These are phyloP conservation scores for Bergia puertoricense DNA, from an alignment of 92 coral and sea anemone species.

Conservation along the genomic window DNA sequence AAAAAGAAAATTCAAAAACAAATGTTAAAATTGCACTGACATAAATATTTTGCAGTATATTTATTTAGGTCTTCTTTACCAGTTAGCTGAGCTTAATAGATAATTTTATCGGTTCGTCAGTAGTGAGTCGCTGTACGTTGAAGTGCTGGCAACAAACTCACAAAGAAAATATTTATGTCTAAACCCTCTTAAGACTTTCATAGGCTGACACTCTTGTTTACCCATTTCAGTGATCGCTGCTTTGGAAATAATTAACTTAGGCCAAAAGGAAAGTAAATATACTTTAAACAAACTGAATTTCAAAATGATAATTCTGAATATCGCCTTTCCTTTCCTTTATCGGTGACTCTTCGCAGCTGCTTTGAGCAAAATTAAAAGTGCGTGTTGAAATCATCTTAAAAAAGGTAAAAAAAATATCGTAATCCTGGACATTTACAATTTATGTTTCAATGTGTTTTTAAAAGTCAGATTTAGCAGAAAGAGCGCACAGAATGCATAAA, in stretches of 20 bases:
- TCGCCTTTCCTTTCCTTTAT: neutral
- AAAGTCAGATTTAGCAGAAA: too few species aligned
- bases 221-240: neutral
- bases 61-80: too few species aligned
- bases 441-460: too few species aligned
- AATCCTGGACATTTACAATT: too few species aligned
- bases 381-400: too few species aligned
- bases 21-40: too few species aligned
- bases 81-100: too few species aligned
- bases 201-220: neutral
- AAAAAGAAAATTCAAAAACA: too few species aligned
- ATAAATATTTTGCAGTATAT: too few species aligned
- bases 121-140: neutral
- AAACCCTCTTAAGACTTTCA: neutral
- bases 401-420: too few species aligned
- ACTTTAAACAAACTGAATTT: neutral
- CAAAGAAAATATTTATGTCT: neutral
- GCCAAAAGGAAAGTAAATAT: neutral
- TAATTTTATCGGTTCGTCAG: too few species aligned
- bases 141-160: neutral
- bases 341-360: neutral
- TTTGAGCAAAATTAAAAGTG: too few species aligned
- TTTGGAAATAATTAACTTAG: neutral
- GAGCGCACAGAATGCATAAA: neutral
- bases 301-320: neutral